phyloP scores from a whole-genome alignment of 2,888 invertebrate species.

The Trypoxylon attenuatum region DNA sequence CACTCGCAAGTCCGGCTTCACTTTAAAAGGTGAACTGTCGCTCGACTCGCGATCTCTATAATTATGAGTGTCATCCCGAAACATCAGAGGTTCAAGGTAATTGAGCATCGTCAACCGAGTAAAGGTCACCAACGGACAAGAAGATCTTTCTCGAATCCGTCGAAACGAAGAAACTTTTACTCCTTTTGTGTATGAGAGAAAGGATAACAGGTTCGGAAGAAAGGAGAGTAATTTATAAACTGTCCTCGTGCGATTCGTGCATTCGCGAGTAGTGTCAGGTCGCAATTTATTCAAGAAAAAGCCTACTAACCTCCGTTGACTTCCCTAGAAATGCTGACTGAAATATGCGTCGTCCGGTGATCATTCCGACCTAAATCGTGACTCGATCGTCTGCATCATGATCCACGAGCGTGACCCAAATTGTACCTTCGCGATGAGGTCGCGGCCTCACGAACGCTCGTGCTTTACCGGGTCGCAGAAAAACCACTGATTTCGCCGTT shows the following conservation, averaged over 20 bases:
- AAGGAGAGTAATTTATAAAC: constrained; percentile 1
- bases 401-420: constrained; percentile 50
- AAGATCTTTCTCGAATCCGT: neutral
- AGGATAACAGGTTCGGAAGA: neutral
- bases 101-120: neutral
- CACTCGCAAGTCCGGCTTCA: no score
- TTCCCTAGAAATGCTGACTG: constrained; percentile 38
- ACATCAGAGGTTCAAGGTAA: no score
- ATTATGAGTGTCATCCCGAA: no score
- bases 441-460: constrained; percentile 25
- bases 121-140: neutral
- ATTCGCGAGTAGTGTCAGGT: neutral
- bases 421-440: constrained; percentile 35
- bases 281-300: constrained; percentile 3
- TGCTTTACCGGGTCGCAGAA: constrained; percentile 2
- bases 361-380: constrained; percentile 58
- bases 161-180: neutral
- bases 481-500: constrained; percentile 28
- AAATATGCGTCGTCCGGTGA: constrained; percentile 37
- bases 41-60: neutral
- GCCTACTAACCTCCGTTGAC: constrained; percentile 7
- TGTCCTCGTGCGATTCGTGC: neutral
- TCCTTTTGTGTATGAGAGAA: neutral
- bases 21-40: no score
- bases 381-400: constrained; percentile 49